Base-by-base conservation (phyloP, 1,140 invertebrate genomes). In the Drosophila insularis region DNA sequence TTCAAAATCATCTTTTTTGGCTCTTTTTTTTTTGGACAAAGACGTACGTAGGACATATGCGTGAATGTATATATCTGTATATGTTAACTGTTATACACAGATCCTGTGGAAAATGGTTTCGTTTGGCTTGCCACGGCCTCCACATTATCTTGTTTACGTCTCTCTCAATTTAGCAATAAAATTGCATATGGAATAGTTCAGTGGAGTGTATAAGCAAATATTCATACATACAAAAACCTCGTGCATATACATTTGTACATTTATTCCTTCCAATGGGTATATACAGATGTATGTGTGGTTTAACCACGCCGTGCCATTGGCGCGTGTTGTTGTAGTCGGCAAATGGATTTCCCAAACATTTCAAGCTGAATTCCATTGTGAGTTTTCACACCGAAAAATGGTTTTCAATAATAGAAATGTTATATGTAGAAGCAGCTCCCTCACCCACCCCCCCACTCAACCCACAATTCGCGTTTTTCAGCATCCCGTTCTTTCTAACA, bases 351-450 rank as follows among this genome's bases (percentile, higher is more conserved):
- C 31, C 13, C 54, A 39, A 37, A 59, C 27, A 54, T 56, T 54
- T 53, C 56, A 54, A 53, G 62, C 63, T 13, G 27, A 50, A 59
- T 60, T 58, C 23, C 62, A 60, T 59, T 31, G 63, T 60, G 55
- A 50, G 61, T 54, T 74, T 61, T 62, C 27, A 63, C 66, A 58
- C 62, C 40, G 61, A 71, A 70, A 78, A 72, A 63, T 68, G 63
- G 61, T 59, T 63, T 72, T 76, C 64, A 72, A 76, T 76, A 78
- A 78, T 72, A 65, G 63, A 75, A 78, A 72, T 72, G 54, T 68
- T 58, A 54, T 50, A 50, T 50, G 43, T 50, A 50, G 17, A 21
- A 21, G 2, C 43, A 19, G 11, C 17, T 14, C 7, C 5, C 35
- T 37, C 8, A 11, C 35, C 10, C 8, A 37, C 35, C 35, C 1